Percentiles rank a stretch among this genome's conserved stretches.
Evolutionary conservation across 2,113 vertebrate species (phyloP).

Genomic region (Zosterops pallidus): DNA sequence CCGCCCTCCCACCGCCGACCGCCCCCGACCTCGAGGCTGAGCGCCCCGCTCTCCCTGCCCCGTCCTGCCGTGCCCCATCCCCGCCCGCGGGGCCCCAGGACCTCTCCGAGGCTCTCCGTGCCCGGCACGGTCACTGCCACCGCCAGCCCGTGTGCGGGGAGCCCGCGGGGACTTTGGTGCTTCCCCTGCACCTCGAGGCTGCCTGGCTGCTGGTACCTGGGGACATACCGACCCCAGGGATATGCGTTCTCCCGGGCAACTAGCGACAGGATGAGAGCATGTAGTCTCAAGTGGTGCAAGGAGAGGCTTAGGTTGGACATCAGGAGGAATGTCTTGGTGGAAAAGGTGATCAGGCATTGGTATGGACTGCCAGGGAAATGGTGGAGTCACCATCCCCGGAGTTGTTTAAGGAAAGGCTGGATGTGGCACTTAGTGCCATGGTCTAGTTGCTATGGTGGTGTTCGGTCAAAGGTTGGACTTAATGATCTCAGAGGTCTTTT

Average conservation of each 20-base stretch:
- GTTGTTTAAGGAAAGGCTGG: not conserved
- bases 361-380: not conserved
- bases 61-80: fast-evolving
- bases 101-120: fast-evolving
- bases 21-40: not conserved
- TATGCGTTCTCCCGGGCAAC: fast-evolving
- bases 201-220: not conserved
- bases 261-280: not conserved
- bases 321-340: not conserved
- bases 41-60: not conserved
- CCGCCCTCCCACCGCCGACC: not conserved
- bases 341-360: not conserved
- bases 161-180: fast-evolving
- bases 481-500: not conserved
- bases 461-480: not conserved
- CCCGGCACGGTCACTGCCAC: not conserved
- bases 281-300: not conserved
- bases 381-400: not conserved
- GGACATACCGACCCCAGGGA: not conserved
- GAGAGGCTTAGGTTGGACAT: not conserved
- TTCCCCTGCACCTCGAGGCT: not conserved
- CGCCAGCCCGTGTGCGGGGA: fast-evolving
- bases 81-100: not conserved
- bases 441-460: not conserved
- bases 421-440: not conserved